Evolutionary conservation across 2,888 invertebrate species (phyloP), one percentile per base, ranked within the genome.

Genomic region (Amorpha juglandis): DNA sequence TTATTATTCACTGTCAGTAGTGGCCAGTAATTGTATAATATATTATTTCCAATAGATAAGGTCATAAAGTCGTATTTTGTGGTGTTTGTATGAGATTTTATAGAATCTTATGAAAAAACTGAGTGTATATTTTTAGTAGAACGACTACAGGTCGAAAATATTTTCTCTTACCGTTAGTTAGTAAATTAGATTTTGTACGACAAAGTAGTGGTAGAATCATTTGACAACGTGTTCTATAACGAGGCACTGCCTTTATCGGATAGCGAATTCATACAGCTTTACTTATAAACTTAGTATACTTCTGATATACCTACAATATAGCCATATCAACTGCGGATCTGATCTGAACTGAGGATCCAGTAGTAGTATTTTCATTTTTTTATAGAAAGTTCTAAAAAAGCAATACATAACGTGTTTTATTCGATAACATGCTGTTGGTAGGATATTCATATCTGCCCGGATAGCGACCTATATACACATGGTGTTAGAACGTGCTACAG

Each of bases 241-340:
- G 64, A 77, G 73, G 72, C 79, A 81, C 81, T 83, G 82, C 83
- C 82, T 78, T 73, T 74, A 77, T 75, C 67, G 67, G 55, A 66
- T 72, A 76, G 69, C 27, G 19, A 50, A 50, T 19, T 50, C 50
- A 19, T 50, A 19, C 19, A n/a, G 48, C 19, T 19, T 50, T 50
- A 50, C 19, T 19, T 16, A 50, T 50, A 50, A 16, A 50, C 7
- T 8, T 50, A 8, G 48, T 48, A 47, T 47, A 48, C 7, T 16
- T 4, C n/a, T 7, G n/a, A 6, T 16, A 16, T 42, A 48, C 0
- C 4, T 27, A 4, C 2, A 27, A 27, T 27, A 4, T 27, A n/a
- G n/a, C n/a, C n/a, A n/a, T n/a, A n/a, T n/a, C n/a, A n/a, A n/a
- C n/a, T n/a, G n/a, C n/a, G n/a, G n/a, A n/a, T n/a, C n/a, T n/a